Base-by-base conservation (phyloP, 2,797 vertebrate genomes). In the Poeciliopsis infans region DNA sequence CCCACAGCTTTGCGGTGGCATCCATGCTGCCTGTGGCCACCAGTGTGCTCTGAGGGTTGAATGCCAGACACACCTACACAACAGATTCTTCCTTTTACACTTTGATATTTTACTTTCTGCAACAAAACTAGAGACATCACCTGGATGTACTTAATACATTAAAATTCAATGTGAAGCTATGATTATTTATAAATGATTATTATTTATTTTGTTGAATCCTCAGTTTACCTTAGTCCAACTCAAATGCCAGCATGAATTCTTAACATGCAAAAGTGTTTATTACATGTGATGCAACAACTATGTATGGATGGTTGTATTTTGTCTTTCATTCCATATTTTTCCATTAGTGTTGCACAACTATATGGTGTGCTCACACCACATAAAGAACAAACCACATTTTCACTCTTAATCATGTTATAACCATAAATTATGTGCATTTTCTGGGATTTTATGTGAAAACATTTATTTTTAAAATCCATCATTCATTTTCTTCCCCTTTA, bases 21-120 rank as follows among this genome's bases (percentile, higher is more conserved):
- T 99, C 98, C 97, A 98, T 97, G 85, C 98, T 99, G 83, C 98
- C 98, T 33, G 97, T 99, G 71, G 97, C 98, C 90, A 99, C 95
- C 78, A 99, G 64, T 0, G 97, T 98, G 87, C 98, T 98, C 93
- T 98, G 97, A 72, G 96, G 97, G 89, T 98, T 99, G 94, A 99
- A 99, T 1, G 97, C 95, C 80, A 99, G 91, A 86, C 98, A 99
- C 20, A 99, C 96, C 98, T 99, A 91, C 80, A 87, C 25, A 74
- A 75, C 3, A 87, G 20, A 71, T 83, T 7, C 15, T 11, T 0
- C 49, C 15, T 79, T 77, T 81, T 77, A 83, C 10, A 72, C 11
- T 81, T 78, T 73, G 5, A 46, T 47, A 5, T 25, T 46, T 31
- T 72, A 28, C 3, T 49, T 59, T 77, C 25, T 45, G 23, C 15